phyloP scores from a whole-genome alignment of 23 tunicate species.

The Ciona savignyi region DNA sequence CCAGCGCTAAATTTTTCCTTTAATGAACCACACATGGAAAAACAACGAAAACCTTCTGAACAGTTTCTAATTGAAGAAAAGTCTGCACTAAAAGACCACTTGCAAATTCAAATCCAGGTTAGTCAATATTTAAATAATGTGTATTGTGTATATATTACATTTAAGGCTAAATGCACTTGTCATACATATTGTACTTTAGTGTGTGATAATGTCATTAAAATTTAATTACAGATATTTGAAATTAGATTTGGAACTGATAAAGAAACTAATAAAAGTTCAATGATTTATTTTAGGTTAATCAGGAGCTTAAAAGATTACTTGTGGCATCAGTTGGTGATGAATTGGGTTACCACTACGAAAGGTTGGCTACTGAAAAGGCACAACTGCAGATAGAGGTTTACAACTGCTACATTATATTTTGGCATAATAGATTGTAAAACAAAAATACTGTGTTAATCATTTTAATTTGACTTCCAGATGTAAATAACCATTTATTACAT shows the following conservation, averaged over 20 bases:
- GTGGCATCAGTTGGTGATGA: constrained; percentile 90
- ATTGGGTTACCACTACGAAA: constrained; percentile 72
- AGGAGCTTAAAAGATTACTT: constrained; percentile 63
- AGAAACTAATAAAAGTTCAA: neutral
- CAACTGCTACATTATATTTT: too few species aligned
- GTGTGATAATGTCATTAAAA: neutral
- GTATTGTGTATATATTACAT: neutral
- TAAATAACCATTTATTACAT: too few species aligned
- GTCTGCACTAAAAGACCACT: constrained; percentile 63
- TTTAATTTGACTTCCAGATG: too few species aligned
- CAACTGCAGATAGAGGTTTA: constrained; percentile 59
- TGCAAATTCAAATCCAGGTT: constrained; percentile 80
- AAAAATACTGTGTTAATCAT: too few species aligned
- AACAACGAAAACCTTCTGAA: constrained; percentile 6
- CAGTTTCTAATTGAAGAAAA: constrained; percentile 65
- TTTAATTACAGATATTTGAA: neutral
- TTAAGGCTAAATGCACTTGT: neutral
- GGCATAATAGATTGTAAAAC: too few species aligned
- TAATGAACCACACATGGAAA: neutral
- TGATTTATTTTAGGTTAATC: constrained; percentile 52
- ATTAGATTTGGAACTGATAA: neutral
- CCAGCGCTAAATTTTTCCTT: neutral
- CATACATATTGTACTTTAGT: neutral
- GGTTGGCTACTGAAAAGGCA: constrained; percentile 79
- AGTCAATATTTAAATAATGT: too few species aligned